Evolutionary conservation across 2,888 invertebrate genomes (phyloP), one percentile per base, ranked within the genome.

Genomic region (Cheilosia pagana): DNA sequence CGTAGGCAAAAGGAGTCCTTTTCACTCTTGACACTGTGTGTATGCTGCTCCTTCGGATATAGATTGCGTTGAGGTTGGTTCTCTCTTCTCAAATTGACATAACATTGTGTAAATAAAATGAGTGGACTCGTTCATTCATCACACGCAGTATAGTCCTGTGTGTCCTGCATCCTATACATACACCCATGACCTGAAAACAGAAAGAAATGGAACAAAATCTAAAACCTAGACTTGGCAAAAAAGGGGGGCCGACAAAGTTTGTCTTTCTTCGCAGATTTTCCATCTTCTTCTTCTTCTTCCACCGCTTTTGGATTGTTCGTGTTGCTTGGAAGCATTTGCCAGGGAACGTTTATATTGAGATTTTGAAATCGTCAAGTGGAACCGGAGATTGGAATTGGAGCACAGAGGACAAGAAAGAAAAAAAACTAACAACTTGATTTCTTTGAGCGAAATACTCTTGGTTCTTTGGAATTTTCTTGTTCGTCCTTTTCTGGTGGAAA

Each of bases 331-430:
- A 14, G 41, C 28, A 41, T 25, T 62, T 50, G 21, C 28, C 23
- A 21, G 31, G 35, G 65, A 72, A 28, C 65, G 67, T 78, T 78
- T 82, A 72, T 82, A 72, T 78, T 78, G 55, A 77, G 78, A 82
- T 78, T 65, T 75, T 63, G 50, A 72, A 78, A 78, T 82, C 67
- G 82, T 82, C 77, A 78, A 82, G 82, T 82, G 72, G 78, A 82
- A 82, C 62, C 78, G 72, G 72, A 82, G 60, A 82, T 82, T 82
- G 77, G 43, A 77, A 72, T 71, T 72, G 82, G 70, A 82, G 77
- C 59, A 45, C 41, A 71, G 59, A 57, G 14, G 21, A 19, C 16
- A 41, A 63, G 50, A 70, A 35, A 19, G 12, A 23, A 52, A 52
- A 62, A 62, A 75, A 55, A 8, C 28, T 65, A 82, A 71, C 77